Evolutionary conservation across 2,888 invertebrate genomes (phyloP).

Genomic region (Fissipunctia ypsillon): DNA sequence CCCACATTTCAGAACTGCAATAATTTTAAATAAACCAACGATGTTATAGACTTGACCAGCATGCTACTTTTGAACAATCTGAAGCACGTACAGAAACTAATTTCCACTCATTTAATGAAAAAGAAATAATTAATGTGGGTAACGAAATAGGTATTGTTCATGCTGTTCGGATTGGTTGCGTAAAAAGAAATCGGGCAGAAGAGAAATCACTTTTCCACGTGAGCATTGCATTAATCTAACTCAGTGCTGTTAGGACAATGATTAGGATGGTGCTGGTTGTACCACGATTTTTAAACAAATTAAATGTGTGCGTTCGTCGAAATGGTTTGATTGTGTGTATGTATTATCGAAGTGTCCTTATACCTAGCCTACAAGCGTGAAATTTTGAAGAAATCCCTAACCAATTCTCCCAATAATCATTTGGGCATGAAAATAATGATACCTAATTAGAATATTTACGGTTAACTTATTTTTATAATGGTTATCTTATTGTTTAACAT

Average conservation of each 20-base stretch:
- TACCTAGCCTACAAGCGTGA: conserved; percentile 38
- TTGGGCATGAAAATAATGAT: conserved; percentile 8
- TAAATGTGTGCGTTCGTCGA: conserved; percentile 38
- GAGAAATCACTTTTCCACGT: conserved; percentile 37
- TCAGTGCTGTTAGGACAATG: conserved; percentile 52
- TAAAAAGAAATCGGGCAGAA: conserved; percentile 43
- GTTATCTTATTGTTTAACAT: neutral
- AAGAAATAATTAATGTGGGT: conserved; percentile 54
- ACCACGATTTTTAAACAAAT: conserved; percentile 26
- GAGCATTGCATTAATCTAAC: conserved; percentile 28
- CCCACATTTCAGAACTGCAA: conserved; percentile 46
- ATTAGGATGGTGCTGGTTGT: conserved; percentile 30
- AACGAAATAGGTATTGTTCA: conserved; percentile 51
- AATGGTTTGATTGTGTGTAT: conserved; percentile 25
- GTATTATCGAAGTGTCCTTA: conserved; percentile 29
- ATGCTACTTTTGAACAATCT: conserved; percentile 53
- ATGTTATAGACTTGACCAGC: conserved; percentile 36
- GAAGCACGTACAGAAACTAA: conserved; percentile 63
- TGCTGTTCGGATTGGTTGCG: conserved; percentile 55
- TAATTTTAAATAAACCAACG: conserved; percentile 44
- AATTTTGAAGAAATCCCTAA: conserved; percentile 1
- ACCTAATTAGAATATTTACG: neutral
- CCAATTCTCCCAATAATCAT: neutral
- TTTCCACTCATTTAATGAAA: conserved; percentile 49
- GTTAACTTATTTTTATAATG: neutral